A percentile compares a stretch with the other conserved stretches of the same genome.
These are phyloP conservation scores for Ctenopoma multispine DNA, from an alignment of 2,797 vertebrate species.

Conservation along the genomic window DNA sequence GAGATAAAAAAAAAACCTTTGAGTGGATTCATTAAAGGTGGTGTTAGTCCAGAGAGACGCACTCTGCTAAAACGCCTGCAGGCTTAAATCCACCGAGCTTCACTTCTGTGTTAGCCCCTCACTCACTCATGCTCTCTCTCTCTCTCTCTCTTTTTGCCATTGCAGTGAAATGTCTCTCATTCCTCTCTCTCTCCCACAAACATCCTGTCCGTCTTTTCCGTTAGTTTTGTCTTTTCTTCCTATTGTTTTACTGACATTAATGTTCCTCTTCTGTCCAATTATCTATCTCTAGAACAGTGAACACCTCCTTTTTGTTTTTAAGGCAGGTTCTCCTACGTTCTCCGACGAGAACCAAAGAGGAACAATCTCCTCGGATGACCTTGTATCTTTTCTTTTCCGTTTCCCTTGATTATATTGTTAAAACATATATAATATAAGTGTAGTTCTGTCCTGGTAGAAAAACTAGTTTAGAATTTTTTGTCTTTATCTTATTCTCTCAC, in stretches of 20 bases:
- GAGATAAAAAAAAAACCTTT: slow-evolving; percentile 24
- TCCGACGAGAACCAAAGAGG: no score
- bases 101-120: slow-evolving; percentile 13
- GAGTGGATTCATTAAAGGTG: slow-evolving; percentile 63
- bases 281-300: neutral
- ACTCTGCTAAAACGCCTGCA: slow-evolving; percentile 69
- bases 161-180: slow-evolving; percentile 15
- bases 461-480: neutral
- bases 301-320: neutral
- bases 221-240: neutral
- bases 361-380: no score
- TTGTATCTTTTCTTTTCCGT: neutral
- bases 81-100: slow-evolving; percentile 67
- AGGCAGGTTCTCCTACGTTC: neutral
- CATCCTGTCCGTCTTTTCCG: slow-evolving; percentile 1
- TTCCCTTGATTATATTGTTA: neutral
- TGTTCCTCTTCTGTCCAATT: neutral
- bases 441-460: neutral
- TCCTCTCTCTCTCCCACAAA: slow-evolving; percentile 4
- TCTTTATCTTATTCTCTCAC: neutral
- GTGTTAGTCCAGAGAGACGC: slow-evolving; percentile 59
- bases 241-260: neutral
- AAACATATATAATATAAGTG: no score
- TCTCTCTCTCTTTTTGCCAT: slow-evolving; percentile 4
- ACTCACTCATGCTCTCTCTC: neutral